Evolutionary conservation across 2,888 invertebrate genomes (phyloP), one percentile per base, ranked within the genome.

Genomic region (Carcina quercana): DNA sequence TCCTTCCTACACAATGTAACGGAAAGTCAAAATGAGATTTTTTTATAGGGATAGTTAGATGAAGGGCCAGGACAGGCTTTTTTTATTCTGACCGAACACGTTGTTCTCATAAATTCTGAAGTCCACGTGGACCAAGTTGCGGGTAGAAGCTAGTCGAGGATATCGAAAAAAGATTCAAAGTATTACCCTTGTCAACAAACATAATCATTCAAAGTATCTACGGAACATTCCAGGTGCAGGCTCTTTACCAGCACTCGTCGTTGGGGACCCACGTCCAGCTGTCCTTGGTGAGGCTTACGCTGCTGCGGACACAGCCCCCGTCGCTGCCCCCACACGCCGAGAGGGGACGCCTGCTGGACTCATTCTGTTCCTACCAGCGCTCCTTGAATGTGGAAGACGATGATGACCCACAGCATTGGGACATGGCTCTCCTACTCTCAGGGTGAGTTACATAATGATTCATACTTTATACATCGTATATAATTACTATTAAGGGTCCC

Each of bases 171-270:
- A n/a, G n/a, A n/a, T n/a, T n/a, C n/a, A n/a, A n/a, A n/a, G n/a
- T n/a, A n/a, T n/a, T n/a, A n/a, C n/a, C n/a, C n/a, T n/a, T n/a
- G n/a, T n/a, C n/a, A n/a, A n/a, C n/a, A n/a, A n/a, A n/a, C n/a
- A n/a, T n/a, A n/a, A n/a, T n/a, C n/a, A n/a, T n/a, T n/a, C n/a
- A n/a, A n/a, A n/a, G n/a, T n/a, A n/a, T n/a, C n/a, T n/a, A n/a
- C n/a, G n/a, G n/a, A n/a, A n/a, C n/a, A 11, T 60, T 66, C 1
- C 65, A 90, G 89, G 89, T 93, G 1, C 93, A 93, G 76, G 92
- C 92, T 0, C 55, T 92, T n/a, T 93, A 91, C 56, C 90, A 92
- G 59, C 92, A 92, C 62, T 87, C 89, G 1, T 91, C 91, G 15
- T 71, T 92, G 29, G 91, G 91, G 2, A 80, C 82, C 1, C 72